Base-by-base conservation (phyloP, 2,797 vertebrate genomes). In the Silurus lanzhouensis region DNA sequence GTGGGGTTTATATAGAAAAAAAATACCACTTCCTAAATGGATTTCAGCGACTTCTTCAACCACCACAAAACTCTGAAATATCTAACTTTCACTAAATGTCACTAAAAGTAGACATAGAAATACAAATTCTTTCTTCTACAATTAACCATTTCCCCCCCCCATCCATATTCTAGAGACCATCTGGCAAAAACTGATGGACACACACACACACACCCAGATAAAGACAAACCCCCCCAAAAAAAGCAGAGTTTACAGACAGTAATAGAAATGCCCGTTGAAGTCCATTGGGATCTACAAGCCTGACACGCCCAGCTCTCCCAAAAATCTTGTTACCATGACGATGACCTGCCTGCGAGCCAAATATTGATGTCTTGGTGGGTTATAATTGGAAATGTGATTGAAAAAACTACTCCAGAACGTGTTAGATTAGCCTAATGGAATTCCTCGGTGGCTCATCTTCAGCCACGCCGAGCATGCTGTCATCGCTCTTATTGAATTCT, bases 401-500 rank as follows among this genome's bases (percentile, higher is more conserved):
- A 81, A 57, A 63, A 68, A 81, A 27, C 9, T 48, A 82, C 66
- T 58, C 19, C 64, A 46, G 80, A 27, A 82, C 57, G 66, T 57
- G 66, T 68, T 64, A 27, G 52, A 70, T 82, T 82, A 70, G 20
- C 1, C 48, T 70, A 82, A 70, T 82, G 27, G 80, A 82, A 82
- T 58, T 82, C 80, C 12, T 20, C 66, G 38, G 25, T 31, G 64
- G 66, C 80, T 82, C 55, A 57, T 68, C 17, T 55, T 27, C 63
- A 27, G 63, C 19, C 48, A 38, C 66, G 31, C 64, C 1, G 66
- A 38, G 63, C 78, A 66, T 27, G 78, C 72, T 44, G 55, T 72
- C 57, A 72, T 60, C 31, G 0, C n/a, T 82, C 82, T 76, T 83
- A 76, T 83, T 83, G 76, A 83, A 83, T 83, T 76, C 63, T 64